Evolutionary conservation across 1,140 invertebrate species (phyloP), one percentile per base, ranked within the genome.

Genomic region (Diploscapter pachys): DNA sequence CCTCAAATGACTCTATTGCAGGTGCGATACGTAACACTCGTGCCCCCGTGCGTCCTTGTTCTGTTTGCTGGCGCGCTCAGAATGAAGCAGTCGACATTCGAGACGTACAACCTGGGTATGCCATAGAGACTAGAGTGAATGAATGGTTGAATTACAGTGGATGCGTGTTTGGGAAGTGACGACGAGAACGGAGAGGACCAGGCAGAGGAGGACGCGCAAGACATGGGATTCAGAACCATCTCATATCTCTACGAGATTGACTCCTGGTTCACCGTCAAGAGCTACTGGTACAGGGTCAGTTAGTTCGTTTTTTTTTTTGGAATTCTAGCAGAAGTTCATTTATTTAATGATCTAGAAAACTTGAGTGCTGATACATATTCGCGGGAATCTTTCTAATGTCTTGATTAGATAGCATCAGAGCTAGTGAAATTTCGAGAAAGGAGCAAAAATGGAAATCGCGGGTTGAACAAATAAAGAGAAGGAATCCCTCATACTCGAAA

Each of bases 21-120:
- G 75, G 52, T 84, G 51, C 66, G 77, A 56, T 83, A 72, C 5
- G 82, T 85, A 1, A 85, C 83, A n/a, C 82, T 76, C 9, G 77
- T 84, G 6, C 78, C 83, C 9, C 72, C 79, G 31, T 6, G 84
- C 48, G 62, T 79, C 61, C 71, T 78, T 9, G 13, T 85, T 8
- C 56, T 85, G 5, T 83, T 85, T 62, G 79, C 84, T 13, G 83
- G 83, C 13, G 57, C 51, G 5, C 51, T 76, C 8, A 51, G 54
- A 53, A 4, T 76, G 11, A 64, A 63, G 4, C 51, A 71, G 50
- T 59, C 57, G 48, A 52, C 49, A 48, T 48, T 81, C 3, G 64
- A 82, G 8, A 63, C 79, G 4, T 85, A 80, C 66, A 76, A 76
- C 67, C 13, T 85, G 5, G 69, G 6, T n/a, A n/a, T 71, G 31